Conservation (phyloP, 2,797 vertebrate genomes). For the Potorous gilbertii region DNA sequence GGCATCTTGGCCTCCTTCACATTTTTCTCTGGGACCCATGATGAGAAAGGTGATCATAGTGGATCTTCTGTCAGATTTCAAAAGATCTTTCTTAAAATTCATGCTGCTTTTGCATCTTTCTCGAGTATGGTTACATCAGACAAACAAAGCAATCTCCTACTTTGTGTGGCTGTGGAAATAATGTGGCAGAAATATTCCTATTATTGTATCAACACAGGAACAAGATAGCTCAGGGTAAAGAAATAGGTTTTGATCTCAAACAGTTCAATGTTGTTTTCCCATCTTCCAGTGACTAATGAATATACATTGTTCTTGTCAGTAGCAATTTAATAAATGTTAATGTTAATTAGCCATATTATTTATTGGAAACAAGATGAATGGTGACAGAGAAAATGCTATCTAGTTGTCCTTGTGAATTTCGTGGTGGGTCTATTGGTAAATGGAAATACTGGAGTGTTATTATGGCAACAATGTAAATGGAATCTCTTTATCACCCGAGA, state of each 20-base stretch:
- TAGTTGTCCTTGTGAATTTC: slow-evolving; percentile 32
- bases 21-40: background rate
- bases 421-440: slow-evolving; percentile 12
- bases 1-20: background rate
- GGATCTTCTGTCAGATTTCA: slow-evolving; percentile 17
- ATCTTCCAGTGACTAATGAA: slow-evolving; percentile 71
- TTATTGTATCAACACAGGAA: slow-evolving; percentile 65
- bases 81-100: background rate
- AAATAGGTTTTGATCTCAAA: slow-evolving; percentile 70
- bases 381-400: background rate
- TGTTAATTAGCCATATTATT: slow-evolving; percentile 42
- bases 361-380: slow-evolving; percentile 40
- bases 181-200: slow-evolving; percentile 61
- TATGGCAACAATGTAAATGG: background rate
- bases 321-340: slow-evolving; percentile 60
- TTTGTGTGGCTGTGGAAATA: slow-evolving; percentile 63
- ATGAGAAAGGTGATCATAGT: slow-evolving; percentile 4
- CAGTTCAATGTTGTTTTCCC: slow-evolving; percentile 55
- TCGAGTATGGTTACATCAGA: slow-evolving; percentile 60
- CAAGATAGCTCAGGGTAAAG: slow-evolving; percentile 55
- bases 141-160: slow-evolving; percentile 65
- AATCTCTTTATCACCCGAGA: background rate
- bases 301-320: slow-evolving; percentile 60
- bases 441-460: background rate
- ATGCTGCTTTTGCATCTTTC: slow-evolving; percentile 51